Evolutionary conservation across 2,797 vertebrate genomes (phyloP), one percentile per base, ranked within the genome.

Genomic region (Tapirus indicus): DNA sequence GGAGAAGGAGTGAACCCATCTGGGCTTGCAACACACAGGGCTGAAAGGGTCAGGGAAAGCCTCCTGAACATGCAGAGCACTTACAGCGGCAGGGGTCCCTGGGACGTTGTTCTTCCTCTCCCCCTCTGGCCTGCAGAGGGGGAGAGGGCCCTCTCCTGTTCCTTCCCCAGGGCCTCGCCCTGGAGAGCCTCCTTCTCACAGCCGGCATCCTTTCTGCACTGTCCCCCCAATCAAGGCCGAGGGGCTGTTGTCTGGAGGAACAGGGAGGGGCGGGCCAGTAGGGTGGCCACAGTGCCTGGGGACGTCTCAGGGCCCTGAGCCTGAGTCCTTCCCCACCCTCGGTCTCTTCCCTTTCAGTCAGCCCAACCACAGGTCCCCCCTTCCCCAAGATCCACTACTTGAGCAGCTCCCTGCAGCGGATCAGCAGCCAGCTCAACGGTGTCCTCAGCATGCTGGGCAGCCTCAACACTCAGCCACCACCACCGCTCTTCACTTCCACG

Each of bases 401-500:
- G 95, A 98, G 98, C 0, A 98, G 98, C 68, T 99, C 99, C 0
- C 98, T 99, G 94, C 99, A 99, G 98, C 98, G 98, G 27, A 99
- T 99, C 98, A 99, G 99, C 21, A 96, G 98, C 0, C 99, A 99
- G 97, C 99, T 99, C 25, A 99, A 99, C 21, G 96, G 98, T 0
- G 99, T 99, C 25, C 98, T 99, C 0, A 79, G 98, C 5, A 82
- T 99, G 0, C 88, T 99, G 98, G 99, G 98, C 54, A 99, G 99
- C 7, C 98, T 99, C 64, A 97, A 96, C 29, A 94, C 94, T 3
- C 98, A 97, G 83, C 99, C 98, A 6, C 99, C 98, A 7, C 92
- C 96, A 0, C 85, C 97, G 0, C 94, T 95, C 54, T 72, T 98
- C 79, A 6, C 89, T 18, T 94, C 98, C 1, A 64, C 75, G 0